Evolutionary conservation across 2,797 vertebrate species (phyloP).

Genomic region (Tolypeutes matacus): DNA sequence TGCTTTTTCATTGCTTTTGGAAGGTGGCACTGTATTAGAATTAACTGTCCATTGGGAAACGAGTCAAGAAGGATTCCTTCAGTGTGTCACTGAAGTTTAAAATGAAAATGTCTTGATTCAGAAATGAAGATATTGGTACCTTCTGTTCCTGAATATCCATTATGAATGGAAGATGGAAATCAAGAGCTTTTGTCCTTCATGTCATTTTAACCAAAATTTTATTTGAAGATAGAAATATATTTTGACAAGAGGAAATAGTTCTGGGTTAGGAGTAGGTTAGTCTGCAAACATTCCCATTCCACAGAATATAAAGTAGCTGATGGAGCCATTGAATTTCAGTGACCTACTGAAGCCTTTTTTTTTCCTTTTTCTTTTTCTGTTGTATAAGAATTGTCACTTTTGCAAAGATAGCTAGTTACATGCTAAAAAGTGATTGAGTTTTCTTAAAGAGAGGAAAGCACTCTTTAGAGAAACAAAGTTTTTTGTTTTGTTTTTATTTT

Average conservation of each 20-base stretch:
- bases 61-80: conserved; percentile 51
- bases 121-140: not conserved
- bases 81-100: conserved; percentile 41
- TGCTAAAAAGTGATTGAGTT: not conserved
- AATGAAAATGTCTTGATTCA: conserved; percentile 59
- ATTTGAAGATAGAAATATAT: conserved; percentile 35
- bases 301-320: not conserved
- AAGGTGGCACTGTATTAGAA: conserved; percentile 18
- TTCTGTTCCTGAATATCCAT: conserved; percentile 35
- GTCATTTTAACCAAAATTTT: conserved; percentile 43
- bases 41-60: conserved; percentile 20
- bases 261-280: not conserved
- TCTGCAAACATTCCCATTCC: not conserved
- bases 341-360: not conserved
- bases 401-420: not conserved
- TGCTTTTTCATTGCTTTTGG: not conserved
- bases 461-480: conserved; percentile 41
- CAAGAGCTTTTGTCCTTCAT: not conserved
- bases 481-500: not conserved
- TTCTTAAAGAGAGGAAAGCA: not conserved
- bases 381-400: not conserved
- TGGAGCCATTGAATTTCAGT: not conserved
- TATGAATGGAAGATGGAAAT: conserved; percentile 19
- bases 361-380: conserved; percentile 22
- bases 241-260: conserved; percentile 38